Evolutionary conservation across 2,113 vertebrate species (phyloP), one percentile per base, ranked within the genome.

Genomic region (Antennarius striatus): DNA sequence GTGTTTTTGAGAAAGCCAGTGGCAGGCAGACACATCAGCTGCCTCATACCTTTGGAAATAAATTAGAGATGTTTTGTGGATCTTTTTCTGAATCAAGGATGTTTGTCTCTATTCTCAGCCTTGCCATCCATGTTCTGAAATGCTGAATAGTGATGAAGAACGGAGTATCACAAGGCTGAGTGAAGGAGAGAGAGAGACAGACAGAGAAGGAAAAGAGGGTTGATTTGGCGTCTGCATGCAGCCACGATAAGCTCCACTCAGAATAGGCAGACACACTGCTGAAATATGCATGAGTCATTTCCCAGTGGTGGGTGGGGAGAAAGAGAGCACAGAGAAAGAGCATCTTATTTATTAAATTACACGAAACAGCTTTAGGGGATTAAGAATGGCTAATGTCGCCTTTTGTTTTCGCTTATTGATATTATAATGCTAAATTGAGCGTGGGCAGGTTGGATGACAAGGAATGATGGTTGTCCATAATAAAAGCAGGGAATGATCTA

Each of bases 211-310:
- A 62, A 69, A 73, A 77, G 28, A 77, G 55, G 63, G 64, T 56
- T 81, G 83, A 78, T 82, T 80, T 88, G 84, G 82, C 71, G 51
- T 85, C 81, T 84, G 57, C 60, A 74, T 80, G 82, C 78, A 72
- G 74, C 83, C 86, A 81, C 81, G 83, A 85, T 81, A 90, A 80
- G 79, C 82, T 84, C 71, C 73, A 78, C 81, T 88, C 72, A 75
- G 75, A 83, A 77, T 72, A 67, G 75, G 81, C 81, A 86, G 81
- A 88, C 85, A 76, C 78, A 48, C 77, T 90, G 68, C 70, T 90
- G 80, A 89, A 90, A 91, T 87, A 90, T 92, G 85, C 83, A 92
- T 88, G 85, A 92, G 82, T 86, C 81, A 86, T 84, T 85, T 88
- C 80, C 84, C 73, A 58, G 74, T 48, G 28, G 78, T 67, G 69